Conservation (phyloP, 2,113 vertebrate genomes). For the Mormyrus iriodes region DNA sequence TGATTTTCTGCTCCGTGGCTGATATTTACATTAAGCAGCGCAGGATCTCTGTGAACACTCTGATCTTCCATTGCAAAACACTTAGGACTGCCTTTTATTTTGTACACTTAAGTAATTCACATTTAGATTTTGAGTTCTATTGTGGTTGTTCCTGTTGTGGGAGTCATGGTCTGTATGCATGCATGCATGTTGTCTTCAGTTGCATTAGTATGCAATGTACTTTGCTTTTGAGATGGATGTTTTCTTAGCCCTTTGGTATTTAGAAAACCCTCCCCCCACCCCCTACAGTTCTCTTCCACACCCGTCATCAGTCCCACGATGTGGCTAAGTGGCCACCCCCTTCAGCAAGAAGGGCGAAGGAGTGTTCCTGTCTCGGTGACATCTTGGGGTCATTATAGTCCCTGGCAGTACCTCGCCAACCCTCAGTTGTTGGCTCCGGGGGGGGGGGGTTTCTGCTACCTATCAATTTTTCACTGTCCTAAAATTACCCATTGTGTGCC, state of each 20-base stretch:
- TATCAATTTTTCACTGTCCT: no score
- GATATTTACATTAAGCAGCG: background rate
- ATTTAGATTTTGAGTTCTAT: background rate
- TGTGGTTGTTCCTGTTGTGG: background rate
- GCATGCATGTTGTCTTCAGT: background rate
- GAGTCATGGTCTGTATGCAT: background rate
- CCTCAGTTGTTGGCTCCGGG: background rate
- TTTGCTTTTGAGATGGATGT: no score
- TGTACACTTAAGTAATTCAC: background rate
- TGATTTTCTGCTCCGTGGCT: background rate
- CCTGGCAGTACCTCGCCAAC: background rate
- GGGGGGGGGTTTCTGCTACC: no score
- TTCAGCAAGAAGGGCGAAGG: background rate
- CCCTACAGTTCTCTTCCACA: background rate
- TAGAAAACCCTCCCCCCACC: background rate
- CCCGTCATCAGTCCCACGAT: background rate
- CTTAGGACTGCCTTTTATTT: background rate
- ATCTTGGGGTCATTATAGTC: background rate
- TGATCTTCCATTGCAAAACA: background rate
- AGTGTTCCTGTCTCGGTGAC: background rate
- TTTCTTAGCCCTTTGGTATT: background rate
- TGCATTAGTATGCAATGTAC: background rate
- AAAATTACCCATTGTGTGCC: no score
- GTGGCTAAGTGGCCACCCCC: background rate
- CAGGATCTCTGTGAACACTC: background rate